A percentile compares a stretch with the other conserved stretches of the same genome.
These are phyloP conservation scores for Drosophila borborema DNA, from an alignment of 2,888 invertebrate genomes.

Conservation along the genomic window DNA sequence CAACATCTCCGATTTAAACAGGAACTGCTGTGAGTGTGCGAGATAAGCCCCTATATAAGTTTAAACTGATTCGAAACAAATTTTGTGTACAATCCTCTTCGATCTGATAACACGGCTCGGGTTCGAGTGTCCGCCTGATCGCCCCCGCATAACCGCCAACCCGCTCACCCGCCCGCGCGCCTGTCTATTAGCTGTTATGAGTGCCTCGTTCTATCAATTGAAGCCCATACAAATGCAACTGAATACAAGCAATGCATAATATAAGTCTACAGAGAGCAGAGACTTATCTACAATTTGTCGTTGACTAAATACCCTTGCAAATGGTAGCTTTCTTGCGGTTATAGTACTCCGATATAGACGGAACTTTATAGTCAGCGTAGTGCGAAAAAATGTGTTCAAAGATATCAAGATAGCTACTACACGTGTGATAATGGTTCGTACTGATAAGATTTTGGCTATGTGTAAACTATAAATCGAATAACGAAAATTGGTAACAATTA, in stretches of 20 bases:
- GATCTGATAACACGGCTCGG: constrained; percentile 34
- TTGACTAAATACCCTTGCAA: background rate
- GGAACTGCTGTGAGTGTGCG: constrained; percentile 70
- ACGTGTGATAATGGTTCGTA: constrained; percentile 1
- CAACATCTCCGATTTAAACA: constrained; percentile 30
- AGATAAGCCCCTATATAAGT: constrained; percentile 23
- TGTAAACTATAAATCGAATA: background rate
- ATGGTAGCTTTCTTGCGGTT: background rate
- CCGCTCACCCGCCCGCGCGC: background rate
- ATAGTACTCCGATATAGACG: background rate
- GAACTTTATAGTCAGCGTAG: constrained; percentile 2
- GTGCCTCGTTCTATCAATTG: constrained; percentile 43
- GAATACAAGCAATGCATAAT: constrained; percentile 31
- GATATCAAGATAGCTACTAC: constrained; percentile 1
- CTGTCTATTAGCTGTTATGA: constrained; percentile 16
- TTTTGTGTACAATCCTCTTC: constrained; percentile 6
- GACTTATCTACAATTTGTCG: constrained; percentile 2
- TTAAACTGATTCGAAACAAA: constrained; percentile 1
- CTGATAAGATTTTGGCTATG: background rate
- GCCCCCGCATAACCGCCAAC: background rate
- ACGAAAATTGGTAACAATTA: background rate
- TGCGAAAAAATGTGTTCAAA: background rate
- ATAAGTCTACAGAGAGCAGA: background rate
- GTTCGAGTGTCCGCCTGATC: constrained; percentile 40
- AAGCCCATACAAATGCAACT: constrained; percentile 34